Evolutionary conservation across 2,888 invertebrate species (phyloP).

Genomic region (Parapristionchus giblindavisi): DNA sequence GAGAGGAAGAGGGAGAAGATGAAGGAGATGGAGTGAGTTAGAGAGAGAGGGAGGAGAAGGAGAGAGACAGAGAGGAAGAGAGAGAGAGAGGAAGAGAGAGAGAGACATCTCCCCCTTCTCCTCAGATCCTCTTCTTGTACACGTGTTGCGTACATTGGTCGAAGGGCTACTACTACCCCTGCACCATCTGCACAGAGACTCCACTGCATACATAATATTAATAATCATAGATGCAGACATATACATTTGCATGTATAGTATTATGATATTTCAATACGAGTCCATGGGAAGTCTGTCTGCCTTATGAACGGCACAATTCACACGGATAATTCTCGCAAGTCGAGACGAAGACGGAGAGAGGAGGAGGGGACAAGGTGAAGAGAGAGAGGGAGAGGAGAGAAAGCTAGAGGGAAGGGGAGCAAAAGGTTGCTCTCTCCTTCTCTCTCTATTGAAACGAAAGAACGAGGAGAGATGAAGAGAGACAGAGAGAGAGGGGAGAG

Average conservation of each 20-base stretch:
- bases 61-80: not conserved
- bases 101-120: not conserved
- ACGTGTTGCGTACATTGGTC: constrained; percentile 30
- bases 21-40: not conserved
- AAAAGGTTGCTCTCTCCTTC: too few relatives aligned
- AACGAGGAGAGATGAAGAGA: not conserved
- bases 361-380: not conserved
- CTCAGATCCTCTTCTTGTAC: constrained; percentile 5
- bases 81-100: constrained; percentile 1
- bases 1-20: not conserved
- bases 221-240: too few relatives aligned
- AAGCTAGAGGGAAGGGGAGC: not conserved
- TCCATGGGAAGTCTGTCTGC: too few relatives aligned
- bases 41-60: not conserved
- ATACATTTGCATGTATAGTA: too few relatives aligned
- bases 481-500: not conserved
- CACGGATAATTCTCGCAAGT: too few relatives aligned
- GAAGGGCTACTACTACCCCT: too few relatives aligned
- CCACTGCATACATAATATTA: too few relatives aligned
- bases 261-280: too few relatives aligned
- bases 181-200: too few relatives aligned
- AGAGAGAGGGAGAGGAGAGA: constrained; percentile 4
- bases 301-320: too few relatives aligned
- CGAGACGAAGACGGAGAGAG: constrained; percentile 5
- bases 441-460: not conserved